Evolutionary conservation across 2,888 invertebrate species (phyloP).

Genomic region (Melipona beecheii): DNA sequence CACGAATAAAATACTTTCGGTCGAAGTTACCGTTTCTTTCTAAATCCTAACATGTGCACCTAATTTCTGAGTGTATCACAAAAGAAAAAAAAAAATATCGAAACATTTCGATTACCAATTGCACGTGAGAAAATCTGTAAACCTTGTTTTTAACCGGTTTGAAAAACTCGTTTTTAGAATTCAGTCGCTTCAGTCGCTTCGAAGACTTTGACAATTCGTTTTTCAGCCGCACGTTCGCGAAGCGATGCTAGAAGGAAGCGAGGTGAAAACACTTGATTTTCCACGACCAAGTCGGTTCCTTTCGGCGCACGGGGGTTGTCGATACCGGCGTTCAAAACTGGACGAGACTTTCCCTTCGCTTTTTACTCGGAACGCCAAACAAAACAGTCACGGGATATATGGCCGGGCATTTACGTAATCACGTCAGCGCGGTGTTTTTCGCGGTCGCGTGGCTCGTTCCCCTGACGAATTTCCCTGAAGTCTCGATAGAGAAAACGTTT

Average conservation of each 20-base stretch:
- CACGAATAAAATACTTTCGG: too few relatives aligned
- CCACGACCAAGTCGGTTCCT: slow-evolving; percentile 19
- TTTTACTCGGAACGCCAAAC: slow-evolving; percentile 22
- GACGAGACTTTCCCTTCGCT: neutral
- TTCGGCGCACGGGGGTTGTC: neutral
- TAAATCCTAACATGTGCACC: too few relatives aligned
- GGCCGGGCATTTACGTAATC: slow-evolving; percentile 33
- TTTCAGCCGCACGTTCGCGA: neutral
- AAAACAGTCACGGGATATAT: slow-evolving; percentile 15
- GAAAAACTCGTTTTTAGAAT: too few relatives aligned
- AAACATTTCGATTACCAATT: too few relatives aligned
- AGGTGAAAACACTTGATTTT: slow-evolving; percentile 31
- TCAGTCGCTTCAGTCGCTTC: neutral
- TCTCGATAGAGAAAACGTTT: slow-evolving; percentile 5
- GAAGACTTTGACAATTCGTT: neutral
- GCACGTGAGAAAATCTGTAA: too few relatives aligned
- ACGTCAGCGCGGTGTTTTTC: slow-evolving; percentile 18
- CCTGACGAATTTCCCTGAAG: slow-evolving; percentile 4
- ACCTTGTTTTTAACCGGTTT: too few relatives aligned
- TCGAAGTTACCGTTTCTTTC: too few relatives aligned
- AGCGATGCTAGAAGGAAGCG: neutral
- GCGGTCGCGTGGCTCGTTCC: neutral
- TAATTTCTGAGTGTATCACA: too few relatives aligned
- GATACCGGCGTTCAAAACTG: slow-evolving; percentile 3
- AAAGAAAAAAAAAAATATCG: too few relatives aligned